These are phyloP conservation scores for Aselliscus stoliczkanus DNA, from an alignment of 2,797 vertebrate genomes.

Conservation along the genomic window DNA sequence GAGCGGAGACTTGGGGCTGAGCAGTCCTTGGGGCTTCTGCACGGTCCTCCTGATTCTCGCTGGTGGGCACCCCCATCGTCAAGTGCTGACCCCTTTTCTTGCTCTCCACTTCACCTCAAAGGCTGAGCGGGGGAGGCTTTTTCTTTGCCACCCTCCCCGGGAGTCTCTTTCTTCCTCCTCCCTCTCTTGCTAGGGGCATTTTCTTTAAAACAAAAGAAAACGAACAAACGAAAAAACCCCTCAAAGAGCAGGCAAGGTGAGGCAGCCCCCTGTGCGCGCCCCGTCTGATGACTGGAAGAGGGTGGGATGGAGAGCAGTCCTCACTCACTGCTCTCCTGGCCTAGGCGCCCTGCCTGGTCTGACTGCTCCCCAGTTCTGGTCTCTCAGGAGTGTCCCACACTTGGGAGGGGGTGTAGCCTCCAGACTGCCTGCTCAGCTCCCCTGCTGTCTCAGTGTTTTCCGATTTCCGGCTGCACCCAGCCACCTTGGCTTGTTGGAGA, in stretches of 20 bases:
- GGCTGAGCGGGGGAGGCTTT: background rate
- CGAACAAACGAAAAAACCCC: no score
- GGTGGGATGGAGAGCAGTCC: background rate
- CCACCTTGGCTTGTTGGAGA: background rate
- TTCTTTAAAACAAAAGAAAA: background rate
- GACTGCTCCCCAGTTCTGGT: background rate
- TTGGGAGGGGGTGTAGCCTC: no score
- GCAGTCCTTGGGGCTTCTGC: background rate
- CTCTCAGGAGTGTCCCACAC: background rate
- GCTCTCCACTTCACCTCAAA: background rate
- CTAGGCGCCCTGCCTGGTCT: no score
- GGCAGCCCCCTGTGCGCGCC: no score
- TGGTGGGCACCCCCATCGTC: rapidly evolving
- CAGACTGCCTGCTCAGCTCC: background rate
- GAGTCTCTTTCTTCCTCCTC: background rate
- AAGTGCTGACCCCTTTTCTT: background rate
- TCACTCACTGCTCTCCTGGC: background rate
- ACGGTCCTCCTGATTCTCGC: rapidly evolving
- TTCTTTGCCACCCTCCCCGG: background rate
- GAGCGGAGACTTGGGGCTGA: background rate
- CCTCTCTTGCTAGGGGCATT: background rate
- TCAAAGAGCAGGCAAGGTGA: background rate
- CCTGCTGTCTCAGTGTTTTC: background rate
- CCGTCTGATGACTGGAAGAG: background rate
- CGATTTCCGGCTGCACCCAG: background rate